A percentile compares a stretch with the other conserved stretches of the same genome.
phyloP scores from a whole-genome alignment of 2,888 invertebrate genomes.

The Aporophyla nigra region DNA sequence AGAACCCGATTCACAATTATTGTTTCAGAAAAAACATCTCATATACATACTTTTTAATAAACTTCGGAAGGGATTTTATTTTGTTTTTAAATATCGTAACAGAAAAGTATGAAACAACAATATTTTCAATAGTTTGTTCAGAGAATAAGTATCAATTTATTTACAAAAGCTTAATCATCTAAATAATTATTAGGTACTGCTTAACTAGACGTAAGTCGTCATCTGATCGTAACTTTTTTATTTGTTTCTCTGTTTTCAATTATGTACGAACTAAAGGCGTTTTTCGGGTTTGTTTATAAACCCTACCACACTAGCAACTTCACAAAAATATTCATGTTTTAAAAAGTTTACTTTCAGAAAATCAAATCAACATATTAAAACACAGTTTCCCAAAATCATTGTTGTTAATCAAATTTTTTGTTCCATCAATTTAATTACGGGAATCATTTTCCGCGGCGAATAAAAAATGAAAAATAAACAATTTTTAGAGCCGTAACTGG shows the following conservation, averaged over 20 bases:
- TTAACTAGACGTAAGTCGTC: neutral
- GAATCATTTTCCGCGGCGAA: conserved; percentile 58
- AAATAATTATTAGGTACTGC: neutral
- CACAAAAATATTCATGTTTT: too few species aligned
- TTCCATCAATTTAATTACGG: conserved; percentile 55
- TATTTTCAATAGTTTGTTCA: neutral
- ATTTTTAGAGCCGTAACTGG: conserved; percentile 62
- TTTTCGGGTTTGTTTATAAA: neutral
- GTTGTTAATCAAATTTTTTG: conserved; percentile 27
- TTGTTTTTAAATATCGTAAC: neutral
- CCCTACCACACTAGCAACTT: too few species aligned
- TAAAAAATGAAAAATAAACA: conserved; percentile 66
- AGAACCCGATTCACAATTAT: neutral
- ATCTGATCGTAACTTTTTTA: neutral
- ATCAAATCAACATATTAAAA: neutral
- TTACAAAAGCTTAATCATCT: neutral
- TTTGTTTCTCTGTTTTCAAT: neutral
- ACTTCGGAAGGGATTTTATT: neutral
- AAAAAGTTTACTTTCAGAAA: neutral
- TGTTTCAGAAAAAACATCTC: neutral
- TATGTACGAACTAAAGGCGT: neutral
- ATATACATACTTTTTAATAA: neutral
- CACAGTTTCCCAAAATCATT: conserved; percentile 14
- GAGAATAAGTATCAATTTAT: neutral
- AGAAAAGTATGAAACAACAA: neutral